Evolutionary conservation across 2,797 vertebrate species (phyloP).

Genomic region (Triplophysa yarkandensis): DNA sequence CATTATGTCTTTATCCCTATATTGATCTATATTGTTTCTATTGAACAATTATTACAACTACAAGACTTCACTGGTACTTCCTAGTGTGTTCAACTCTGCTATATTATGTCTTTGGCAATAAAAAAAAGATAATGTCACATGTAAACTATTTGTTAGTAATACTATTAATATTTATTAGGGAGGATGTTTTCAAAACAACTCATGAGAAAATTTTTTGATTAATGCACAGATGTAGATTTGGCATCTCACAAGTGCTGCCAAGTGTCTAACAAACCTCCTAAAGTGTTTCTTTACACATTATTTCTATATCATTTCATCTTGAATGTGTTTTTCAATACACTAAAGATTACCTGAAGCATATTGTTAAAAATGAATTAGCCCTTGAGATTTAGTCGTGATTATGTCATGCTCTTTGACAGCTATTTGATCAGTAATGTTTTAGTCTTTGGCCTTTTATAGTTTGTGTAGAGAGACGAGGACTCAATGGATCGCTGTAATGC

Average conservation of each 20-base stretch:
- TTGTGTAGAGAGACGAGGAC: not conserved
- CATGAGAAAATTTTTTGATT: conserved; percentile 20
- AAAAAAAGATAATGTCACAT: conserved; percentile 34
- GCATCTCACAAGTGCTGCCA: conserved; percentile 4
- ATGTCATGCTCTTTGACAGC: not conserved
- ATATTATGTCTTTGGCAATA: conserved; percentile 24
- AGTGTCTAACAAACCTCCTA: conserved; percentile 31
- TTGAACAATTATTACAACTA: conserved; percentile 2
- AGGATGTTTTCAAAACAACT: conserved; percentile 36
- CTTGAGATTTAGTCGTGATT: no score
- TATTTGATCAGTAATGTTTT: not conserved
- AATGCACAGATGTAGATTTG: conserved; percentile 41
- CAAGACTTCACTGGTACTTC: conserved; percentile 7
- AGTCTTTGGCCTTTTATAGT: conserved; percentile 17
- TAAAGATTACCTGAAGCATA: not conserved
- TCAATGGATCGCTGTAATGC: not conserved
- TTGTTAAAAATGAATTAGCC: not conserved
- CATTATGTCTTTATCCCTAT: no score
- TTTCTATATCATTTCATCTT: not conserved
- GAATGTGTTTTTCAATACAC: not conserved
- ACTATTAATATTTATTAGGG: conserved; percentile 32
- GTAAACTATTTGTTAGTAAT: conserved; percentile 33
- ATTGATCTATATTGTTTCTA: no score
- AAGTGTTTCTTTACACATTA: not conserved
- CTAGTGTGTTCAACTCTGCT: conserved; percentile 15